phyloP scores from a whole-genome alignment of 1,140 invertebrate species.

The Teleopsis dalmanni region DNA sequence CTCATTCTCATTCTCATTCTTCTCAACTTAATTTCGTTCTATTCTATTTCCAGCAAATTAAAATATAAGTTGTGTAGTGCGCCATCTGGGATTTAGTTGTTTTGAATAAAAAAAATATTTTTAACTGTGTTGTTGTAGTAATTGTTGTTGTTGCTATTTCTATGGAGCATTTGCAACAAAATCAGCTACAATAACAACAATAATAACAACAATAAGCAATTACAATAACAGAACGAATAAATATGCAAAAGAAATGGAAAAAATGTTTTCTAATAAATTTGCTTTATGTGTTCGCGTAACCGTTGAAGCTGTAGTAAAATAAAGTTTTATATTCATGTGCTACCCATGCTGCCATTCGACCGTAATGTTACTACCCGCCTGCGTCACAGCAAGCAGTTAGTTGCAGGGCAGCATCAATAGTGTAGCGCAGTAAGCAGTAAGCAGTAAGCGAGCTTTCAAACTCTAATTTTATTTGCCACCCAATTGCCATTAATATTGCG shows the following conservation, averaged over 20 bases:
- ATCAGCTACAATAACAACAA: not conserved
- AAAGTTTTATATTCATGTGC: slow-evolving; percentile 10
- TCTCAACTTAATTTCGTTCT: too few species aligned
- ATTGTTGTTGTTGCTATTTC: slow-evolving; percentile 2
- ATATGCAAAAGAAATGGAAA: slow-evolving; percentile 17
- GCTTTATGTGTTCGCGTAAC: slow-evolving; percentile 11
- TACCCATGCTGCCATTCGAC: too few species aligned
- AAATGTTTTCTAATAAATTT: slow-evolving; percentile 21
- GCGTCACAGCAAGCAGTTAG: slow-evolving; percentile 1
- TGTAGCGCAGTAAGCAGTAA: not conserved
- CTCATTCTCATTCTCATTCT: too few species aligned
- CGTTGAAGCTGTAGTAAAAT: slow-evolving; percentile 7
- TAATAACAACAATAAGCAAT: slow-evolving; percentile 13
- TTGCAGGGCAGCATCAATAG: not conserved
- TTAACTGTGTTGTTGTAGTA: slow-evolving; percentile 5
- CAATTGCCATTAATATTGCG: slow-evolving; percentile 12
- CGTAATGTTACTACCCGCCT: too few species aligned
- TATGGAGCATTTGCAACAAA: not conserved
- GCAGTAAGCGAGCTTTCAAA: not conserved
- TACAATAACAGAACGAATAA: slow-evolving; percentile 14
- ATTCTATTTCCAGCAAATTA: slow-evolving; percentile 12
- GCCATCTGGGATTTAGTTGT: slow-evolving; percentile 18
- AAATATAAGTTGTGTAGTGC: slow-evolving; percentile 13
- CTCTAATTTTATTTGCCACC: slow-evolving; percentile 14
- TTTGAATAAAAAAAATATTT: slow-evolving; percentile 14